Percentiles rank a stretch among this genome's conserved stretches.
Evolutionary conservation across 2,113 vertebrate species (phyloP).

Genomic region (Coptodon rendalli): DNA sequence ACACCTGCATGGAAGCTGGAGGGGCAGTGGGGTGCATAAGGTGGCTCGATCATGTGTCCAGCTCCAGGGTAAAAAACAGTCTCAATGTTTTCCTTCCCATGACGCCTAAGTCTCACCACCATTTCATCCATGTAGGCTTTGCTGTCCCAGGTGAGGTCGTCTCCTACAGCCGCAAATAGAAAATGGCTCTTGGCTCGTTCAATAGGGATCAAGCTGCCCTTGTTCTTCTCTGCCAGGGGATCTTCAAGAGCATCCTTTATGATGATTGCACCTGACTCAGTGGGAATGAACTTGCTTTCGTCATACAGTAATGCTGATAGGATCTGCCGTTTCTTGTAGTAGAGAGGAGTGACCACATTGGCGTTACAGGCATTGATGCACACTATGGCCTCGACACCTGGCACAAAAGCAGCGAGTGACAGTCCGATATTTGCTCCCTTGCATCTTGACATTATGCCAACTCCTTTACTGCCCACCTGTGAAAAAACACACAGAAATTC

Average conservation of each 20-base stretch:
- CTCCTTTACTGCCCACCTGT: background rate
- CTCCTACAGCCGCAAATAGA: background rate
- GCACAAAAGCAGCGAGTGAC: background rate
- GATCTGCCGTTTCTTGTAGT: background rate
- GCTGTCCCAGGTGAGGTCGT: background rate
- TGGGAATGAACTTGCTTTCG: background rate
- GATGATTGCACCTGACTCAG: background rate
- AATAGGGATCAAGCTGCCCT: background rate
- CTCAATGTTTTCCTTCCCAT: background rate
- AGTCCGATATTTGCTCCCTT: background rate
- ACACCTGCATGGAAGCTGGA: background rate
- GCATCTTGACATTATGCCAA: no score
- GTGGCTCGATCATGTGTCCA: background rate
- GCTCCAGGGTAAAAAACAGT: background rate
- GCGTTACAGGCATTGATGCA: background rate
- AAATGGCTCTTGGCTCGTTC: background rate
- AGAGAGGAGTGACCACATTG: background rate
- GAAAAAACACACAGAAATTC: background rate
- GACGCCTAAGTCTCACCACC: background rate
- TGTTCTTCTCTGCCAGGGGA: background rate
- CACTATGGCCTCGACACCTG: background rate
- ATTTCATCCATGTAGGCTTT: background rate
- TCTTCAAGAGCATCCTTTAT: background rate
- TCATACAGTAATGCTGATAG: background rate
- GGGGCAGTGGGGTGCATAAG: background rate